These are phyloP conservation scores for Chamaetylas fuelleborni DNA, from an alignment of 2,113 vertebrate genomes.

Conservation along the genomic window DNA sequence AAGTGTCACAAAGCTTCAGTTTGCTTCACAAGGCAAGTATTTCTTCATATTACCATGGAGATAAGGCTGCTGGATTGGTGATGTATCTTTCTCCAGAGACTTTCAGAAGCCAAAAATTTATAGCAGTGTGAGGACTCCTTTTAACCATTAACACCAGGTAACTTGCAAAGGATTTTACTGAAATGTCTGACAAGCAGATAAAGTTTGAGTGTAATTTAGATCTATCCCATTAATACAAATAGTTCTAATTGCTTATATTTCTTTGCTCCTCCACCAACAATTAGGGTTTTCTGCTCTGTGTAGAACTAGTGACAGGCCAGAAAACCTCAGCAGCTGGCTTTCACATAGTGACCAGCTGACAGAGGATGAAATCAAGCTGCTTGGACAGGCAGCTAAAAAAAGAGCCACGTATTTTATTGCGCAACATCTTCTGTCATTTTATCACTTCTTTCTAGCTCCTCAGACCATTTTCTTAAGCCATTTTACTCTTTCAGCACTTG, in stretches of 20 bases:
- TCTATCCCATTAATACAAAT: neutral
- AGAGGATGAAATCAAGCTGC: neutral
- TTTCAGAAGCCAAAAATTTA: neutral
- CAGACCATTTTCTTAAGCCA: neutral
- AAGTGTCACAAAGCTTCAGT: neutral
- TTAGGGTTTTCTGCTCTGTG: neutral
- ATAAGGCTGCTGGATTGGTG: neutral
- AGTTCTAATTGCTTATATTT: neutral
- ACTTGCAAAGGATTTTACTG: neutral
- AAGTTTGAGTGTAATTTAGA: neutral
- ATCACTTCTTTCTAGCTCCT: neutral
- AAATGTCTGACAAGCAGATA: neutral
- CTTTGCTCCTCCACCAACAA: neutral
- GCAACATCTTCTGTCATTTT: neutral
- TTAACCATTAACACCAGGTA: neutral
- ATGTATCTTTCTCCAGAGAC: neutral
- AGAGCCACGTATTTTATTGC: fast-evolving
- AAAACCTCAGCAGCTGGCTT: neutral
- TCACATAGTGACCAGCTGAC: neutral
- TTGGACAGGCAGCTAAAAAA: neutral
- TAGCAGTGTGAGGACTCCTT: neutral
- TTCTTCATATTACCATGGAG: neutral
- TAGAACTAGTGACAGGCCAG: neutral
- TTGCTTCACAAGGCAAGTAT: neutral
- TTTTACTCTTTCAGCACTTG: neutral